phyloP scores from a whole-genome alignment of 2,888 invertebrate species.

The Synergus japonicus region DNA sequence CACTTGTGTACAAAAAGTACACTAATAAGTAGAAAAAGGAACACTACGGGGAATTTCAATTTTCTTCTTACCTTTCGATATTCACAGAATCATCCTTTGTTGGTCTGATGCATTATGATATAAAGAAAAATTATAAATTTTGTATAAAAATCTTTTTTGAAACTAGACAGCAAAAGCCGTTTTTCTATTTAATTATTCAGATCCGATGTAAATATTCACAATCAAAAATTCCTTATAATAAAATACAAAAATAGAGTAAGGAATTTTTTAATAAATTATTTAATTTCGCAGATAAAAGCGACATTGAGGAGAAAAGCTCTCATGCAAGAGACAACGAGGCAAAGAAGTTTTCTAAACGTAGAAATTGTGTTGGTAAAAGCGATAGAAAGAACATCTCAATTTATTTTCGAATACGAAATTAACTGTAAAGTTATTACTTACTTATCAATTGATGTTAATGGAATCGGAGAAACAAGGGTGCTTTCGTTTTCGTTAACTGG shows the following conservation, averaged over 20 bases:
- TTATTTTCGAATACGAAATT: neutral
- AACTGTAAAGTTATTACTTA: constrained; percentile 58
- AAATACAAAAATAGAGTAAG: neutral
- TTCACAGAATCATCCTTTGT: constrained; percentile 73
- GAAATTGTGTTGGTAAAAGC: neutral
- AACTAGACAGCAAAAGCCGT: constrained; percentile 1
- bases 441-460: constrained; percentile 82
- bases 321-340: neutral
- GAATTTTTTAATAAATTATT: neutral
- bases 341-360: neutral
- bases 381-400: neutral
- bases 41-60: neutral
- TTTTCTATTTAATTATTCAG: neutral
- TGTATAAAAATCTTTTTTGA: constrained; percentile 37
- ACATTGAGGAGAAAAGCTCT: neutral
- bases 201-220: neutral
- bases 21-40: neutral
- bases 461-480: constrained; percentile 74
- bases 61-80: constrained; percentile 73
- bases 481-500: constrained; percentile 75
- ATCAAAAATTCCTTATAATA: neutral
- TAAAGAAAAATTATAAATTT: constrained; percentile 54
- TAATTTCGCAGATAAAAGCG: neutral
- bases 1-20: neutral
- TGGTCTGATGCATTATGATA: constrained; percentile 72